Evolutionary conservation across 2,797 vertebrate species (phyloP), one percentile per base, ranked within the genome.

Genomic region (Catharus ustulatus): DNA sequence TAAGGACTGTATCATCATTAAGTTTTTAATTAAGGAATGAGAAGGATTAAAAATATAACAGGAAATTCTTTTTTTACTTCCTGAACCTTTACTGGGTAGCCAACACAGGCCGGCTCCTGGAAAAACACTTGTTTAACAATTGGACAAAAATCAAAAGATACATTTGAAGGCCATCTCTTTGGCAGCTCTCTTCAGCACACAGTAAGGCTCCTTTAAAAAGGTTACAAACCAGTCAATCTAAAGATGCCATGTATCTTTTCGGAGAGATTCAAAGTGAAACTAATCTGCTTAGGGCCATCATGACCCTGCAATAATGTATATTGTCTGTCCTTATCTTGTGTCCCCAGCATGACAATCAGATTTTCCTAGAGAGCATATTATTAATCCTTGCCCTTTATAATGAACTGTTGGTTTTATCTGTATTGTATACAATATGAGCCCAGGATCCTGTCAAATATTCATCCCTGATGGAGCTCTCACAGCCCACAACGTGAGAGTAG

Each of bases 81-180:
- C 77, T 5, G 6, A 63, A 36, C 2, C 64, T 84, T 84, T 64
- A 45, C 58, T 73, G 91, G 34, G 13, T 34, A 29, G 32, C 11
- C 0, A 7, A 52, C 1, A 2, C 8, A 76, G 40, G 20, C 21
- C 52, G 59, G 29, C 13, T 90, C 61, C 71, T 48, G 52, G 19
- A 84, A 90, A 82, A 89, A 24, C 18, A n/a, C 15, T 67, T 93
- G 24, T 69, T 90, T 87, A 71, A 49, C 26, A 69, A 30, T 0
- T 63, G 48, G 42, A 63, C 43, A 57, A 79, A 43, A 81, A 66
- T 73, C 13, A 36, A 66, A 83, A 81, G 14, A 42, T 62, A 68
- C 14, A 22, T 84, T 84, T 92, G 77, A 69, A 93, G 57, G 49
- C 21, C 19, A 23, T 26, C 17, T 96, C 48, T 43, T 78, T 42